Percentiles rank a stretch among this genome's conserved stretches.
These are phyloP conservation scores for Alectoris magna DNA, from an alignment of 2,797 vertebrate species.

Conservation along the genomic window DNA sequence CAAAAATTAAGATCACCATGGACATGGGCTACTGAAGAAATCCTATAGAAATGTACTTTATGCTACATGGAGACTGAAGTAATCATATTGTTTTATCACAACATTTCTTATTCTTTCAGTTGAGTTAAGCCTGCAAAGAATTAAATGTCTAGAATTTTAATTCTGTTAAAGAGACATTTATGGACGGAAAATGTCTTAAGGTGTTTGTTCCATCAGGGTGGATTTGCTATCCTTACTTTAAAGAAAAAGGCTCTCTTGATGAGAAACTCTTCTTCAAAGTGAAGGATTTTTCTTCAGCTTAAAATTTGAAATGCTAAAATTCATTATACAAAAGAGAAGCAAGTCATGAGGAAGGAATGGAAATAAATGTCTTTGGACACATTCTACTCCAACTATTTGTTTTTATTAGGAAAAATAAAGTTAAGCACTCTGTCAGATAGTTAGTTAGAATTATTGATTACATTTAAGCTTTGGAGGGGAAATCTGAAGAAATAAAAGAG, in stretches of 20 bases:
- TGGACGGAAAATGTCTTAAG: background rate
- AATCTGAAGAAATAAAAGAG: background rate
- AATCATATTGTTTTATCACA: background rate
- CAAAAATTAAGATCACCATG: background rate
- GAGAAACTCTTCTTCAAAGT: background rate
- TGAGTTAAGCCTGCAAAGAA: background rate
- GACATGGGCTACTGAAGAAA: background rate
- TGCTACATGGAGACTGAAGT: background rate
- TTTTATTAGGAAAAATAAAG: background rate
- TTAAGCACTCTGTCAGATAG: background rate
- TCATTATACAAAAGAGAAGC: background rate
- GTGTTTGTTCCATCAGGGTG: background rate
- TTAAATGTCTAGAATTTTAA: background rate
- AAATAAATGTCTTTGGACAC: background rate
- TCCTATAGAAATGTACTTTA: background rate
- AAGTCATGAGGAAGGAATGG: background rate
- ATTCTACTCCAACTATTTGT: background rate
- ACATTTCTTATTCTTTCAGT: background rate
- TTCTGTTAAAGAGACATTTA: constrained; percentile 1
- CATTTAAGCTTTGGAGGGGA: background rate
- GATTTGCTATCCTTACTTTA: background rate
- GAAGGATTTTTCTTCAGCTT: background rate
- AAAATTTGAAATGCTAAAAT: background rate
- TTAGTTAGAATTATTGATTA: background rate
- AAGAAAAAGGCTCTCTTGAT: background rate